Conservation (phyloP, 2,113 vertebrate species). For the Microcebus lehilahytsara region DNA sequence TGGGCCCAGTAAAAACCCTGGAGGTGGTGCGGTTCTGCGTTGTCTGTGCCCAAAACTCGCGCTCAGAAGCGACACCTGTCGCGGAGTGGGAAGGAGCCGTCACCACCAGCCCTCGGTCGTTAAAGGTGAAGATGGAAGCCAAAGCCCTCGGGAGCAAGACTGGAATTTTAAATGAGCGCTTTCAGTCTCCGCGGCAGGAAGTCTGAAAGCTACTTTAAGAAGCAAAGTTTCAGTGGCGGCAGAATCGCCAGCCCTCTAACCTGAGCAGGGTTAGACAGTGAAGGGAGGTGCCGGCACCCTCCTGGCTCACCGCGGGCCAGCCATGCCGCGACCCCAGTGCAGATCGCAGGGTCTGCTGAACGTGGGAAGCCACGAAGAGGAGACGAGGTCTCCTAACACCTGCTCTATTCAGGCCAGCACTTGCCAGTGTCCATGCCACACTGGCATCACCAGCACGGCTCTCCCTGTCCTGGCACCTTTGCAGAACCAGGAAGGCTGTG, state of each 20-base stretch:
- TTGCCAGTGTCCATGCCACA: not conserved
- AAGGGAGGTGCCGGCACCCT: too few relatives aligned
- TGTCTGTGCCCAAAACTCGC: not conserved
- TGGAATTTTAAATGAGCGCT: not conserved
- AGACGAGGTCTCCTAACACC: too few relatives aligned
- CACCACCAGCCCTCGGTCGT: not conserved
- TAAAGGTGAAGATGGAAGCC: constrained; percentile 36
- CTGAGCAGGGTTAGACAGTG: too few relatives aligned
- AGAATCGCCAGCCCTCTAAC: too few relatives aligned
- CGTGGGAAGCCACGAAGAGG: not conserved
- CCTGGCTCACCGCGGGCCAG: not conserved
- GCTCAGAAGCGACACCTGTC: constrained; percentile 33
- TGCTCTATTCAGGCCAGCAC: too few relatives aligned
- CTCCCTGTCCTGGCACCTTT: not conserved
- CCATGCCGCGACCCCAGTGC: not conserved
- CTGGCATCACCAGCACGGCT: not conserved
- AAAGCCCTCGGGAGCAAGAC: not conserved
- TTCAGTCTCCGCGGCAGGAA: not conserved
- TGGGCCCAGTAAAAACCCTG: not conserved
- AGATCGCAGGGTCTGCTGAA: not conserved
- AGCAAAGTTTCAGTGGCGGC: not conserved
- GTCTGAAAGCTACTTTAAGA: not conserved
- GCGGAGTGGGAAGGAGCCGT: not conserved
- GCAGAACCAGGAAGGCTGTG: not conserved
- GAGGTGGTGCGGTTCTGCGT: not conserved